These are phyloP conservation scores for Acanthosepion esculentum DNA, from an alignment of 2,888 invertebrate genomes.

Conservation along the genomic window DNA sequence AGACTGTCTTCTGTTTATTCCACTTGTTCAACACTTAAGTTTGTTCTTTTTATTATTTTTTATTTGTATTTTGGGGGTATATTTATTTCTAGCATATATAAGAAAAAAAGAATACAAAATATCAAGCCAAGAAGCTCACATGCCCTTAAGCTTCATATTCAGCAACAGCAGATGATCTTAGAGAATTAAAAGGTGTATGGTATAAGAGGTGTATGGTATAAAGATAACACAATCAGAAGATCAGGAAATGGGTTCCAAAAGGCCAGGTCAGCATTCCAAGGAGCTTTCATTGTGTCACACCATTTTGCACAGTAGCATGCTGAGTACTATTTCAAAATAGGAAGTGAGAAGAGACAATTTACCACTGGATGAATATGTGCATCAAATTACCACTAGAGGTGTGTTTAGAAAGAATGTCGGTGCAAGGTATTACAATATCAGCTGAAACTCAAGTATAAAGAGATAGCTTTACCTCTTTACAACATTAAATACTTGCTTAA, in stretches of 20 bases:
- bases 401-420: not conserved
- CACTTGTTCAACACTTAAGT: too few relatives aligned
- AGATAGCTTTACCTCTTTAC: not conserved
- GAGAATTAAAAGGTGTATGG: not conserved
- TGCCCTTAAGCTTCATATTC: not conserved
- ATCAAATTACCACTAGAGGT: not conserved
- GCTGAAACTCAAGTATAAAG: not conserved
- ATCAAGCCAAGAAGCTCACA: not conserved
- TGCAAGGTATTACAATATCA: not conserved
- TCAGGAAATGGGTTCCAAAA: constrained; percentile 20
- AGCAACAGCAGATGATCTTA: not conserved
- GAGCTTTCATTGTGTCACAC: constrained; percentile 15
- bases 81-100: too few relatives aligned
- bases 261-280: constrained; percentile 17
- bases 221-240: not conserved
- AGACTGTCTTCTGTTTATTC: too few relatives aligned
- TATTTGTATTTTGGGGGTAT: too few relatives aligned
- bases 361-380: constrained; percentile 33
- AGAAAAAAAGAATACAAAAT: too few relatives aligned
- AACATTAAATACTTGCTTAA: not conserved
- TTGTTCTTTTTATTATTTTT: too few relatives aligned
- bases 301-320: not conserved
- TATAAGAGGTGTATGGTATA: not conserved
- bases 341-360: constrained; percentile 15
- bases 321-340: constrained; percentile 33